Percentiles rank a stretch among this genome's conserved stretches.
These are phyloP conservation scores for Lepidocyrtinus sp. DNA, from an alignment of 2,888 invertebrate species.

Conservation along the genomic window DNA sequence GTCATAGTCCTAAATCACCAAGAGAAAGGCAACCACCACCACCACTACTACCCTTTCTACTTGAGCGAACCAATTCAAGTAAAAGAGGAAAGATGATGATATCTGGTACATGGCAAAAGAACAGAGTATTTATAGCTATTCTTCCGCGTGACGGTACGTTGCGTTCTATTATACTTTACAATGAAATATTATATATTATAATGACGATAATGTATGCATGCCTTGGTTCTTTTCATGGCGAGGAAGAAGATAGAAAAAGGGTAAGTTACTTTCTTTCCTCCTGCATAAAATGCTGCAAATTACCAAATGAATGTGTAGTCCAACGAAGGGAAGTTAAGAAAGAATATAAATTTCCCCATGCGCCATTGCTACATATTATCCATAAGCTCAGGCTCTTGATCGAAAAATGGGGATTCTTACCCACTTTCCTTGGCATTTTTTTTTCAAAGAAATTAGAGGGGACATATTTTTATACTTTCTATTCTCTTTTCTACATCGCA, in stretches of 20 bases:
- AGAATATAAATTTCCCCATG: not conserved
- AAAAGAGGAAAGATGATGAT: conserved; percentile 2
- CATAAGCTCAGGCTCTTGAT: not conserved
- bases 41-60: not conserved
- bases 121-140: not conserved
- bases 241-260: conserved; percentile 2
- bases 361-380: not conserved
- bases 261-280: conserved; percentile 11
- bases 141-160: not conserved
- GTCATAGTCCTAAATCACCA: conserved; percentile 1
- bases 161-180: conserved; percentile 13
- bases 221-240: not conserved
- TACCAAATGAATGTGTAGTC: conserved; percentile 8
- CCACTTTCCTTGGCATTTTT: not conserved
- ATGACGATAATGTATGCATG: conserved; percentile 25
- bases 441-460: not conserved
- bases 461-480: not conserved
- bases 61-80: not conserved
- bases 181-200: conserved; percentile 17
- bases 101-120: not conserved
- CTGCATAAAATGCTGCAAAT: conserved; percentile 19
- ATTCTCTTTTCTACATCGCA: not conserved
- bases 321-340: not conserved
- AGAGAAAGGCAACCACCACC: not conserved
- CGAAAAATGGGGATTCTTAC: not conserved